Evolutionary conservation across 2,113 vertebrate species (phyloP).

Genomic region (Scomber scombrus): DNA sequence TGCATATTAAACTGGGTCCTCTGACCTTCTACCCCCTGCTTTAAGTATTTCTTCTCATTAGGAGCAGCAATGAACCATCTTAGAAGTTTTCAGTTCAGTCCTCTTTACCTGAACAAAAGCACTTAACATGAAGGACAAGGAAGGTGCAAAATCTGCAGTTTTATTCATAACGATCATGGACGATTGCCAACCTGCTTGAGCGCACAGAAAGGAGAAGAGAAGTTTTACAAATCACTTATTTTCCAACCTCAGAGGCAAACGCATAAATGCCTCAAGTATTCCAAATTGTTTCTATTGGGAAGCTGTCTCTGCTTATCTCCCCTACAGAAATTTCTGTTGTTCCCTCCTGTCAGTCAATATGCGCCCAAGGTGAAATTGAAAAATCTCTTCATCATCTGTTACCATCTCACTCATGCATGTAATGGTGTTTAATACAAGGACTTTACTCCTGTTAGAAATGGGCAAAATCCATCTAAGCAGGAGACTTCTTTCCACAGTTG

Average conservation of each 20-base stretch:
- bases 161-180: slow-evolving; percentile 24
- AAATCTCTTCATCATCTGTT: slow-evolving; percentile 51
- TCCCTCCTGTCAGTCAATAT: slow-evolving; percentile 55
- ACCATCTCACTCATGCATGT: slow-evolving; percentile 41
- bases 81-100: slow-evolving; percentile 2
- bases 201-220: slow-evolving; percentile 3
- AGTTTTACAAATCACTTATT: slow-evolving; percentile 29
- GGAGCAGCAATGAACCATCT: neutral
- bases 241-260: slow-evolving; percentile 25
- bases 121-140: slow-evolving; percentile 6
- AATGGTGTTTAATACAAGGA: slow-evolving; percentile 40
- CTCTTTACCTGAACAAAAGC: slow-evolving; percentile 8
- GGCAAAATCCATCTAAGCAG: slow-evolving; percentile 3
- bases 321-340: slow-evolving; percentile 30
- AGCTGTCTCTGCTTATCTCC: slow-evolving; percentile 55
- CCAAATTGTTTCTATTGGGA: slow-evolving; percentile 40
- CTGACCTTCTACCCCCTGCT: neutral
- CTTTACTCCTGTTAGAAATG: slow-evolving; percentile 28
- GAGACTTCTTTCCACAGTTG: slow-evolving; percentile 2
- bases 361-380: slow-evolving; percentile 44
- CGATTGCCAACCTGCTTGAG: slow-evolving; percentile 26
- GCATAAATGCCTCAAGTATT: slow-evolving; percentile 28
- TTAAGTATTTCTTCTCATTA: neutral
- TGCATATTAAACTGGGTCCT: neutral
- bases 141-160: slow-evolving; percentile 49